These are phyloP conservation scores for Rhabdomys pumilio DNA, from an alignment of 2,797 vertebrate species.

Conservation along the genomic window DNA sequence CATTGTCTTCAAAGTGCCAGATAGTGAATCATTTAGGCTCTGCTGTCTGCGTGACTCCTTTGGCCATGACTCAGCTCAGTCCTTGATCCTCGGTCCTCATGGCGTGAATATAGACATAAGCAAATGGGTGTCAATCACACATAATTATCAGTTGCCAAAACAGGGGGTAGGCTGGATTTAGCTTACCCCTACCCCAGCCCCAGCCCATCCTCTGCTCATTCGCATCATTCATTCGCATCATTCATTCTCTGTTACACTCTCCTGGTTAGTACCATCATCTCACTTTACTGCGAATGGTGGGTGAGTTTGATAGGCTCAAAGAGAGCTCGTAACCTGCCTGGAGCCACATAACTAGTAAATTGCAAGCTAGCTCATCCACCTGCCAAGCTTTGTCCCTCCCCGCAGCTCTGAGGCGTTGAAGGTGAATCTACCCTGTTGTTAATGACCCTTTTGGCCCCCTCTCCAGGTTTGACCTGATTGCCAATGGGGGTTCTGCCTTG, in stretches of 20 bases:
- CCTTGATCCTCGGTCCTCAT: not conserved
- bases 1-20: not conserved
- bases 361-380: not conserved
- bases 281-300: not conserved
- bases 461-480: slow-evolving; percentile 97
- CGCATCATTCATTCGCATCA: not conserved
- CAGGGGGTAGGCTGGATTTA: not conserved
- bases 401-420: not conserved
- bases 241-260: not conserved
- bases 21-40: not conserved
- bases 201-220: not conserved
- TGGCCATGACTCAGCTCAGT: not conserved
- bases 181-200: not conserved
- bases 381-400: not conserved
- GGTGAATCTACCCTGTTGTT: not conserved
- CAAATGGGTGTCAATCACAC: not conserved
- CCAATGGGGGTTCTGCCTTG: slow-evolving; percentile 97
- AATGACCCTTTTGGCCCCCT: not conserved
- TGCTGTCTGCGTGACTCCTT: not conserved
- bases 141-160: slow-evolving; percentile 20
- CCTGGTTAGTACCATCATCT: not conserved
- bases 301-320: not conserved
- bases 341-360: not conserved
- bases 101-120: not conserved
- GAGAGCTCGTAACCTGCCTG: not conserved